A percentile compares a stretch with the other conserved stretches of the same genome.
Evolutionary conservation across 2,888 invertebrate genomes (phyloP).

Genomic region (Drosophila mimica): DNA sequence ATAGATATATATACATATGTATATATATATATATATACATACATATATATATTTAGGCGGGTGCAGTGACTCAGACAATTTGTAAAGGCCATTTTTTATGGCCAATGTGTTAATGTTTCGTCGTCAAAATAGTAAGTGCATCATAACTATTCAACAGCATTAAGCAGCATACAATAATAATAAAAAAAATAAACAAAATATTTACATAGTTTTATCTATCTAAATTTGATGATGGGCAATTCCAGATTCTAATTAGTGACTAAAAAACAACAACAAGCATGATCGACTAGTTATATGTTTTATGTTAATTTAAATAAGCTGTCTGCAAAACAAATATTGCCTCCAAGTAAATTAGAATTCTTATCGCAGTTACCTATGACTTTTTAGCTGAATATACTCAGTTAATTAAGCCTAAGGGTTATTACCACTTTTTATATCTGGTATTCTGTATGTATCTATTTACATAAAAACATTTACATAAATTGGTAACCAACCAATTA

Average conservation of each 20-base stretch:
- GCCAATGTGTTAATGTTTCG: constrained; percentile 11
- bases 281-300: not conserved
- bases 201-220: constrained; percentile 24
- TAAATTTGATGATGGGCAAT: constrained; percentile 35
- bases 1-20: too few relatives aligned
- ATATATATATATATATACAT: too few relatives aligned
- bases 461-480: not conserved
- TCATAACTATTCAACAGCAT: constrained; percentile 22
- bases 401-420: not conserved
- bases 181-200: constrained; percentile 13
- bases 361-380: not conserved
- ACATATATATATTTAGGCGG: constrained; percentile 2
- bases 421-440: not conserved
- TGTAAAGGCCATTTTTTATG: constrained; percentile 27
- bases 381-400: not conserved
- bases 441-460: not conserved
- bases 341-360: not conserved
- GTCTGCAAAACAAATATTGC: not conserved
- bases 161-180: constrained; percentile 6
- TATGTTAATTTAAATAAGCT: not conserved
- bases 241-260: constrained; percentile 11
- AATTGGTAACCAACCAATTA: not conserved
- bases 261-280: not conserved
- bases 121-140: constrained; percentile 22
- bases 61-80: constrained; percentile 17